Conservation (phyloP, 2,113 vertebrate species). For the Eptesicus fuscus region DNA sequence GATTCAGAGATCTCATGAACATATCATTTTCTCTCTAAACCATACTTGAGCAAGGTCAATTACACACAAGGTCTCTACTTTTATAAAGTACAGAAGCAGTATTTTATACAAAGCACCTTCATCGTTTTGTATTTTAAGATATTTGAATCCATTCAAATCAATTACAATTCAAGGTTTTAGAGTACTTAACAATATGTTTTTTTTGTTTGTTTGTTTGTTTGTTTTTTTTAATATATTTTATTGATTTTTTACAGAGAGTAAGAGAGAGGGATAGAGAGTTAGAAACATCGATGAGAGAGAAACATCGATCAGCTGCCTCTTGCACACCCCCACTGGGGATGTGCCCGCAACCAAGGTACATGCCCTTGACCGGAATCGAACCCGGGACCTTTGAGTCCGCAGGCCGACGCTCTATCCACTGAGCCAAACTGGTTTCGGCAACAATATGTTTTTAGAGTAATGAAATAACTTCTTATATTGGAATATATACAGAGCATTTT, state of each 20-base stretch:
- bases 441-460: conserved; percentile 17
- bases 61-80: not conserved
- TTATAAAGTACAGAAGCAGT: not conserved
- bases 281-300: too few species aligned
- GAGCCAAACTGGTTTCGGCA: too few species aligned
- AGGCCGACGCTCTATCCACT: too few species aligned
- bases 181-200: conserved; percentile 20
- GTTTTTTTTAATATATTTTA: too few species aligned
- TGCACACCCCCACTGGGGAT: too few species aligned
- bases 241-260: too few species aligned
- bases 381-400: too few species aligned
- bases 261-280: too few species aligned
- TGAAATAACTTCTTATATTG: not conserved
- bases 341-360: too few species aligned
- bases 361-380: too few species aligned
- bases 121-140: conserved; percentile 46
- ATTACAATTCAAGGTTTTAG: conserved; percentile 14
- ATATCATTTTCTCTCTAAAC: not conserved
- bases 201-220: too few species aligned
- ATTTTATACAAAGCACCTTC: not conserved
- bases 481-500: not conserved
- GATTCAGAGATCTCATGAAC: not conserved
- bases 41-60: not conserved
- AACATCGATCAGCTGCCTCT: too few species aligned
- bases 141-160: conserved; percentile 12